These are phyloP conservation scores for Eleginops maclovinus DNA, from an alignment of 2,113 vertebrate species.

Conservation along the genomic window DNA sequence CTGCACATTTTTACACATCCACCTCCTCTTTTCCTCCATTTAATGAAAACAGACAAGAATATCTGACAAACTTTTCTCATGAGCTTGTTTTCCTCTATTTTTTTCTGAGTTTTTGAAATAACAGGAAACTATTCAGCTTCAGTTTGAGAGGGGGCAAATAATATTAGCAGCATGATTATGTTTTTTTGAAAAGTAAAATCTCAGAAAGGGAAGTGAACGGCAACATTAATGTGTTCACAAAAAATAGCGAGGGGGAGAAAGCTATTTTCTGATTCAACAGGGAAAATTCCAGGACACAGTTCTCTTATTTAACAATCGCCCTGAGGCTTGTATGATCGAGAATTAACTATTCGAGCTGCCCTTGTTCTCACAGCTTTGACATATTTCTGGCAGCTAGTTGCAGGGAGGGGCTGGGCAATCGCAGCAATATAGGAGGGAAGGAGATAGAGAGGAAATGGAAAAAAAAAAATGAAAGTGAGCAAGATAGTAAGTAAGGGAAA, in stretches of 20 bases:
- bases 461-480: constrained; percentile 14
- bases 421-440: constrained; percentile 29
- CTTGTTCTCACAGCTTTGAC: constrained; percentile 58
- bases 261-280: constrained; percentile 4
- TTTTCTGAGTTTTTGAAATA: constrained; percentile 14
- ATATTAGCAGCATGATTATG: background rate
- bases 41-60: constrained; percentile 38
- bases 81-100: constrained; percentile 28
- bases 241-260: constrained; percentile 15
- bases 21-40: constrained; percentile 25
- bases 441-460: constrained; percentile 13
- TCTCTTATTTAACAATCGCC: background rate
- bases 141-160: background rate
- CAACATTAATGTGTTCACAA: constrained; percentile 9
- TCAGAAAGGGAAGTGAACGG: background rate
- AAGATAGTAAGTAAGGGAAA: background rate
- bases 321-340: constrained; percentile 15
- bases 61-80: constrained; percentile 31
- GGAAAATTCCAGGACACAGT: background rate
- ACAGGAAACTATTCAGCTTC: constrained; percentile 1
- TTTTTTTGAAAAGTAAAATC: background rate
- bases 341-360: constrained; percentile 38
- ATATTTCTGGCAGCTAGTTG: constrained; percentile 55
- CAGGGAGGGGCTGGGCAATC: constrained; percentile 19
- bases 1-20: constrained; percentile 7